Evolutionary conservation across 37 sponge, comb jelly and placozoan species (phyloP).

Genomic region (Cladorhizidae sp.): DNA sequence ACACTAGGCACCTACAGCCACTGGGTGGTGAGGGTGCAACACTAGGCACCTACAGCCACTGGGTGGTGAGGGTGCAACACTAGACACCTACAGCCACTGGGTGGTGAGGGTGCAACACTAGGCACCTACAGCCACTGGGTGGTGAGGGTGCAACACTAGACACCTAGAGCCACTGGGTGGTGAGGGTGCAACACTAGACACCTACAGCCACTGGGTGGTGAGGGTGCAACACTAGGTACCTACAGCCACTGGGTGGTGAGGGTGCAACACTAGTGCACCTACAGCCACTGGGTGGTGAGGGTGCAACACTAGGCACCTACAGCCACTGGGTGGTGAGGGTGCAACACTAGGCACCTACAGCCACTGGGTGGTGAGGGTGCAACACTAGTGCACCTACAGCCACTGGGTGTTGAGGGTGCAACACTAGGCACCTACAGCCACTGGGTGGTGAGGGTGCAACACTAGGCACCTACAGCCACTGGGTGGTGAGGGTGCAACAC

Average conservation of each 20-base stretch:
- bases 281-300: slow-evolving; percentile 1
- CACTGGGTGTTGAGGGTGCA: too few species aligned
- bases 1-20: neutral
- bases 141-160: slow-evolving; percentile 7
- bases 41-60: slow-evolving; percentile 9
- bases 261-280: neutral
- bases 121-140: slow-evolving; percentile 3
- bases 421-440: slow-evolving; percentile 5
- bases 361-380: slow-evolving; percentile 8
- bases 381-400: too few species aligned
- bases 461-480: too few species aligned
- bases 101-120: neutral
- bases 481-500: too few species aligned
- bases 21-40: too few species aligned
- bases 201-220: slow-evolving; percentile 1
- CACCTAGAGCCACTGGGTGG: too few species aligned
- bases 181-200: neutral
- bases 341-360: neutral
- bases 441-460: neutral
- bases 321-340: too few species aligned
- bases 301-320: slow-evolving; percentile 12
- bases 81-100: too few species aligned
- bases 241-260: too few species aligned
- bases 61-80: slow-evolving; percentile 1
- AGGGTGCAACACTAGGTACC: slow-evolving; percentile 9